These are phyloP conservation scores for Syngnathus rostellatus DNA, from an alignment of 2,797 vertebrate species.

Conservation along the genomic window DNA sequence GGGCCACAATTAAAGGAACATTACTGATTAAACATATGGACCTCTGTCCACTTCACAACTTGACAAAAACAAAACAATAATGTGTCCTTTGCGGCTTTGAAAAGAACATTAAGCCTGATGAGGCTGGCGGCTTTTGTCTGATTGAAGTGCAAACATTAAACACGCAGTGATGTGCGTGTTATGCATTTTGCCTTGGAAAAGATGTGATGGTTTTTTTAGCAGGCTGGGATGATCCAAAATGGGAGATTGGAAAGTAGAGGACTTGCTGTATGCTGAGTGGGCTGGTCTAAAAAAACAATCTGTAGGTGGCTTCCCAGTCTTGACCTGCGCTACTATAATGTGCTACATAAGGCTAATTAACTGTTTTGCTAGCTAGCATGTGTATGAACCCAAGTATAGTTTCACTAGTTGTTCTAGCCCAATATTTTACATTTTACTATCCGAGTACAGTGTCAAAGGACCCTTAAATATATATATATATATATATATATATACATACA, in stretches of 20 bases:
- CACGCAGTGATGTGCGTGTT: background rate
- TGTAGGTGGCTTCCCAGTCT: too few relatives aligned
- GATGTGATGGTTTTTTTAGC: background rate
- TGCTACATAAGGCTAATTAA: too few relatives aligned
- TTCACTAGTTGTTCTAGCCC: too few relatives aligned
- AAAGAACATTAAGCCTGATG: background rate
- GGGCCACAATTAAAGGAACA: background rate
- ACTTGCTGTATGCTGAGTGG: background rate
- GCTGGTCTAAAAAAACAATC: too few relatives aligned
- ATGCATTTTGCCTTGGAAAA: background rate
- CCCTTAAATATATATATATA: too few relatives aligned
- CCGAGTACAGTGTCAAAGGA: too few relatives aligned
- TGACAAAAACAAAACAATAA: background rate
- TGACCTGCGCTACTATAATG: too few relatives aligned
- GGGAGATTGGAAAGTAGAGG: background rate
- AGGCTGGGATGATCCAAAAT: constrained; percentile 37
- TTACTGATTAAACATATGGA: constrained; percentile 1
- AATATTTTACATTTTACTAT: too few relatives aligned
- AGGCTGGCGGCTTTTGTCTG: background rate
- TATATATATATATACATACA: too few relatives aligned
- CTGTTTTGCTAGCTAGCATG: too few relatives aligned
- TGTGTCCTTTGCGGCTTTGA: background rate
- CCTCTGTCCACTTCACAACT: background rate
- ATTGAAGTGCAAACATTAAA: background rate
- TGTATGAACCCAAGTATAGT: too few relatives aligned